Base-by-base conservation (phyloP, 2,797 vertebrate species). In the Myoxocephalus aenaeus region DNA sequence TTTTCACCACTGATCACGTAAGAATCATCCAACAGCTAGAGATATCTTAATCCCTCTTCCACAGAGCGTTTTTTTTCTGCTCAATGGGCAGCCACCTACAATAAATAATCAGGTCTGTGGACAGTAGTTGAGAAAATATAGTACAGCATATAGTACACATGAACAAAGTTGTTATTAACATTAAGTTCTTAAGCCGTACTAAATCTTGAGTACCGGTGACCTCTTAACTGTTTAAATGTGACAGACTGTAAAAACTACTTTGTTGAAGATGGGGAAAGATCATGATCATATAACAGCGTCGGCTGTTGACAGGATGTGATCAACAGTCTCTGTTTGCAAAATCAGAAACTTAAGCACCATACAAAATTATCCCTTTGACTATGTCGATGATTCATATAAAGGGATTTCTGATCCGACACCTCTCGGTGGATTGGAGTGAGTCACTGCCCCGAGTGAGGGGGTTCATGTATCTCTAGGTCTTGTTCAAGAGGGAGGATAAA, bases 1-100 rank as follows among this genome's bases (percentile, higher is more conserved):
- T 34, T 64, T 80, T 59, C 42, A 29, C 22, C 5, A 0, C 22
- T 42, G 65, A 75, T 77, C 59, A 77, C 34, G 14, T 6, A 32
- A 18, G 14, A 76, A 22, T 38, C 38, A 25, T 48, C 7, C 38
- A 64, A 32, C n/a, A 67, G 27, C 22, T 34, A 34, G 8, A 62
- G 5, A 58, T 63, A 5, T 81, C 73, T 69, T 61, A 12, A 71
- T 65, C n/a, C 25, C 5, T 61, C 12, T 57, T 36, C 65, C 11
- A 48, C 4, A 7, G 18, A 72, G 32, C 12, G n/a, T 53, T 32
- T 53, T 32, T 53, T 51, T 51, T n/a, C 51, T 46, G 50, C 70
- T 59, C 44, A 42, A n/a, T 27, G 27, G 22, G 20, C 15, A 20
- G 69, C 36, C 9, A 59, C 67, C 7, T 27, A 6, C 20, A 32